phyloP scores from a whole-genome alignment of 1,140 invertebrate genomes.

The Aphidius ervi region DNA sequence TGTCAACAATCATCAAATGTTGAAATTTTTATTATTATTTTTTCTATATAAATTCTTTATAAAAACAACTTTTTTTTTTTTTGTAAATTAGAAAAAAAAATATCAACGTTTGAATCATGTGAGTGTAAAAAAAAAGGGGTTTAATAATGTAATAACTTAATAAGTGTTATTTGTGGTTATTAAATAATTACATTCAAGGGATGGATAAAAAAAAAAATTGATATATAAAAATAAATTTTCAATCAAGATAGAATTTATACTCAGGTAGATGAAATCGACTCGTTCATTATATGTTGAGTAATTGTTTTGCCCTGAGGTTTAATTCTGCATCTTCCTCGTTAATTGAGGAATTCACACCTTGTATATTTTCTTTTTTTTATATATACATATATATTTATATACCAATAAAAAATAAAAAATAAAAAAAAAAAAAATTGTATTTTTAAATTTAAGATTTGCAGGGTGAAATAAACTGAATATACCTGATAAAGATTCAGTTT shows the following conservation, averaged over 20 bases:
- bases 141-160: too few relatives aligned
- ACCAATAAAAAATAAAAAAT: constrained; percentile 1
- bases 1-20: constrained; percentile 25
- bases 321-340: constrained; percentile 12
- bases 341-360: constrained; percentile 23
- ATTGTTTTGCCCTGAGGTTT: constrained; percentile 4
- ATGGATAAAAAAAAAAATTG: constrained; percentile 5
- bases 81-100: too few relatives aligned
- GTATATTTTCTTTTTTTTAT: neutral
- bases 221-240: constrained; percentile 6
- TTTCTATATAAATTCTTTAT: too few relatives aligned
- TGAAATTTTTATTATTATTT: too few relatives aligned
- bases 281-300: constrained; percentile 18
- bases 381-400: neutral
- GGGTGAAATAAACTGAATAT: neutral
- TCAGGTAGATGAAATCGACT: constrained; percentile 14
- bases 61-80: too few relatives aligned
- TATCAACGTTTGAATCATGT: too few relatives aligned
- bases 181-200: neutral
- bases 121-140: too few relatives aligned
- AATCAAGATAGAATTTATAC: constrained; percentile 17
- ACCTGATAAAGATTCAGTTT: neutral
- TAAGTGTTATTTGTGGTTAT: too few relatives aligned
- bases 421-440: neutral
- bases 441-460: too few relatives aligned